A percentile compares a stretch with the other conserved stretches of the same genome.
These are phyloP conservation scores for Sphaeridia pumilis DNA, from an alignment of 2,888 invertebrate genomes.

Conservation along the genomic window DNA sequence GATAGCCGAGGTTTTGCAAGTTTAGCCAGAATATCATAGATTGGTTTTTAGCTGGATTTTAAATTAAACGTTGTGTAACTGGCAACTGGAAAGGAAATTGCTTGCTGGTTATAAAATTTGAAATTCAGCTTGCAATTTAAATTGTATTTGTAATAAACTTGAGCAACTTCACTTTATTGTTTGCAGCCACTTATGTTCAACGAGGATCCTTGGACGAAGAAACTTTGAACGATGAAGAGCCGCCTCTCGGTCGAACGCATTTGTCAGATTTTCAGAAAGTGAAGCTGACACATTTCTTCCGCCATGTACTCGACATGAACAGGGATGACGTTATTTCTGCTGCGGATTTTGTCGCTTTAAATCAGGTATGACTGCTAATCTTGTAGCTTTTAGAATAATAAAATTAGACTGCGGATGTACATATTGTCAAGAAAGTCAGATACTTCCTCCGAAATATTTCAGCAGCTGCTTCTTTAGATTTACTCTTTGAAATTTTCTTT, in stretches of 20 bases:
- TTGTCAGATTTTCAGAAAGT: slow-evolving; percentile 48
- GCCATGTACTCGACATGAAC: slow-evolving; percentile 57
- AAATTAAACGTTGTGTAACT: too few relatives aligned
- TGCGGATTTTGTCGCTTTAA: slow-evolving; percentile 57
- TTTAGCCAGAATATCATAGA: too few relatives aligned
- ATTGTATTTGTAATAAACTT: too few relatives aligned
- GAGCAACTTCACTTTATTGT: too few relatives aligned
- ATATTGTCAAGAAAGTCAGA: not conserved
- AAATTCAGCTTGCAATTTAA: too few relatives aligned
- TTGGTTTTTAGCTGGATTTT: too few relatives aligned
- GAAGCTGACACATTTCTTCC: slow-evolving; percentile 60
- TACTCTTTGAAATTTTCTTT: not conserved
- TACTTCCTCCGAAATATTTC: too few relatives aligned
- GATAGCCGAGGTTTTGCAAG: too few relatives aligned
- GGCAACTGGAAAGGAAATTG: too few relatives aligned
- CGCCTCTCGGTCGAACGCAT: slow-evolving; percentile 34
- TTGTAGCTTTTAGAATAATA: not conserved
- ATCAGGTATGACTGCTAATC: slow-evolving; percentile 45
- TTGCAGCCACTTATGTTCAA: slow-evolving; percentile 61
- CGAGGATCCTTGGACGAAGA: slow-evolving; percentile 50
- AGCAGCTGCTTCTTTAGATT: slow-evolving; percentile 2
- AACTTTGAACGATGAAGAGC: slow-evolving; percentile 39
- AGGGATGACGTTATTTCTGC: slow-evolving; percentile 58
- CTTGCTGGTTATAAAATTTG: too few relatives aligned
- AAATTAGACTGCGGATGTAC: too few relatives aligned